These are phyloP conservation scores for Lerema accius DNA, from an alignment of 1,140 invertebrate species.

Conservation along the genomic window DNA sequence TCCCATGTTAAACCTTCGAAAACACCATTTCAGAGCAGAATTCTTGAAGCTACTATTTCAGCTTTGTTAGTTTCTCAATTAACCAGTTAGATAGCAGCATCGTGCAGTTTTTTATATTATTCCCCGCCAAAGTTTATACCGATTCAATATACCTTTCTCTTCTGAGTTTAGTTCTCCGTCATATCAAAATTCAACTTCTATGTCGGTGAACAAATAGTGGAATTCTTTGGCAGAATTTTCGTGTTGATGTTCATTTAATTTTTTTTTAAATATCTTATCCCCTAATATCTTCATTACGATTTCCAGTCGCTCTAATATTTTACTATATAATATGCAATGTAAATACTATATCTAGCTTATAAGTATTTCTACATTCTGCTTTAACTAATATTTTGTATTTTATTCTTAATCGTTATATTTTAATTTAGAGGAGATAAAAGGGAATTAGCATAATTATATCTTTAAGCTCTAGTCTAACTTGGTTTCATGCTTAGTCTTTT, in stretches of 20 bases:
- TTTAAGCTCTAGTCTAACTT: conserved; percentile 34
- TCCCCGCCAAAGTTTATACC: too few species aligned
- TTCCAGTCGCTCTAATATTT: neutral
- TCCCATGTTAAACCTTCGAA: neutral
- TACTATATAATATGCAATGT: neutral
- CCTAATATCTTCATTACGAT: too few species aligned
- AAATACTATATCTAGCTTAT: too few species aligned
- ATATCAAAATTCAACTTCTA: too few species aligned
- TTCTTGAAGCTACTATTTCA: neutral
- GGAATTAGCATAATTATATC: neutral
- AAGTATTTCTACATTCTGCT: too few species aligned
- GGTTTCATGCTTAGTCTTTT: conserved; percentile 38
- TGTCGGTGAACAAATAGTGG: too few species aligned
- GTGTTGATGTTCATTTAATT: too few species aligned
- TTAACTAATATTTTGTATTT: too few species aligned
- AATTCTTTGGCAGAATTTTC: too few species aligned
- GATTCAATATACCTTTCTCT: neutral
- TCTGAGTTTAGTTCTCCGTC: too few species aligned
- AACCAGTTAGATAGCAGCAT: neutral
- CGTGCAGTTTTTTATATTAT: neutral
- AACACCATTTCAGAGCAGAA: neutral
- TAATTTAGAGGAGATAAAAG: neutral
- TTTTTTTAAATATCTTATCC: too few species aligned
- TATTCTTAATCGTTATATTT: neutral
- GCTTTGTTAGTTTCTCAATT: conserved; percentile 8